Conservation (phyloP, 2,888 invertebrate species). For the Alloplasta piceator region DNA sequence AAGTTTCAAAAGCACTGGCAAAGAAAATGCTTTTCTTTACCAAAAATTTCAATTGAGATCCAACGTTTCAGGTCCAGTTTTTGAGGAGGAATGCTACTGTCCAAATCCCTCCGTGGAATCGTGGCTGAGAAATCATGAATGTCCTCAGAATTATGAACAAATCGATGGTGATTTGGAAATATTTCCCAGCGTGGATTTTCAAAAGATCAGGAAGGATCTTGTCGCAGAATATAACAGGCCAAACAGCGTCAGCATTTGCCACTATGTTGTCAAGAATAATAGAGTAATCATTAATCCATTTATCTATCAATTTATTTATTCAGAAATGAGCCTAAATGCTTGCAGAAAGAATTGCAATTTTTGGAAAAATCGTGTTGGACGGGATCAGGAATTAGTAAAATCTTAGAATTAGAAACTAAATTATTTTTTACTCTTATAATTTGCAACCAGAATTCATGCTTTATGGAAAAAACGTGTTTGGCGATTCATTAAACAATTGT, state of each 20-base stretch:
- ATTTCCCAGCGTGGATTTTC: constrained; percentile 90
- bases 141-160: constrained; percentile 87
- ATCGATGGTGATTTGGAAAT: constrained; percentile 89
- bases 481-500: too few relatives aligned
- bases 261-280: constrained; percentile 94
- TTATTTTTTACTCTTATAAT: too few relatives aligned
- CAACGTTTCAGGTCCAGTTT: constrained; percentile 86
- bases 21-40: not conserved
- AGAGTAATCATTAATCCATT: constrained; percentile 77
- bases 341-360: too few relatives aligned
- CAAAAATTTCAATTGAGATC: constrained; percentile 66
- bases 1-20: too few relatives aligned
- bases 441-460: too few relatives aligned
- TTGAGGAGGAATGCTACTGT: constrained; percentile 94
- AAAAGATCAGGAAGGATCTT: constrained; percentile 86
- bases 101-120: constrained; percentile 86
- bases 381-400: too few relatives aligned
- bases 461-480: too few relatives aligned
- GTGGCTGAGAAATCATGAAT: constrained; percentile 89
- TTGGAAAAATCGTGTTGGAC: too few relatives aligned
- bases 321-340: too few relatives aligned
- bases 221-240: constrained; percentile 90
- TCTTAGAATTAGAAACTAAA: too few relatives aligned
- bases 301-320: not conserved
- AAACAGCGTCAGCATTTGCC: constrained; percentile 93